Evolutionary conservation across 2,888 invertebrate genomes (phyloP).

Genomic region (Eristalis tenax): DNA sequence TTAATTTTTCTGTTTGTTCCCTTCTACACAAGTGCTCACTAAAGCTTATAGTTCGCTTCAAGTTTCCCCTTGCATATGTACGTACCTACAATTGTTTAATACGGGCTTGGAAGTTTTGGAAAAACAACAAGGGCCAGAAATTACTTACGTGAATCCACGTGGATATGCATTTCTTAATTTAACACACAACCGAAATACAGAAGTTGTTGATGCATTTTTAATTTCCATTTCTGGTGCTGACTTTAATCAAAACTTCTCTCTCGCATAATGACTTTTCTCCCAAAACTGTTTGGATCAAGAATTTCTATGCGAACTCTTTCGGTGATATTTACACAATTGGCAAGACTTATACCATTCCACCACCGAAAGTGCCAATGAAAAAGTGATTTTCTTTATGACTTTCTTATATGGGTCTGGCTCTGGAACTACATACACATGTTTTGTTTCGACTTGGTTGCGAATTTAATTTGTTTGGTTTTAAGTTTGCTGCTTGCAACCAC

Average conservation of each 20-base stretch:
- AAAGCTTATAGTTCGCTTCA: constrained; percentile 4
- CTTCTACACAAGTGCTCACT: constrained; percentile 7
- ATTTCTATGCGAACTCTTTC: constrained; percentile 9
- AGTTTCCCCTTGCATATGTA: background rate
- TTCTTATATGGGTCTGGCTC: background rate
- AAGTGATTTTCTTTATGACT: constrained; percentile 8
- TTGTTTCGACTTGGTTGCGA: constrained; percentile 16
- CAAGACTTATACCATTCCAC: constrained; percentile 22
- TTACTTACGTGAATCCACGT: constrained; percentile 4
- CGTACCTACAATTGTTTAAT: background rate
- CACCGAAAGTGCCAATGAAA: constrained; percentile 14
- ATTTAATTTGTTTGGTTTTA: constrained; percentile 27
- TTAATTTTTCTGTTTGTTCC: constrained; percentile 36
- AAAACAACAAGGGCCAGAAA: background rate
- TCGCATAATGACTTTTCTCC: constrained; percentile 42
- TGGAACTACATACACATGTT: no score
- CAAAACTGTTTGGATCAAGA: constrained; percentile 31
- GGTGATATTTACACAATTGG: constrained; percentile 44
- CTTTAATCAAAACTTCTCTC: constrained; percentile 65
- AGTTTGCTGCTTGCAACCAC: constrained; percentile 4
- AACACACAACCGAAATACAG: background rate
- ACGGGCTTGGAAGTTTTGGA: constrained; percentile 7
- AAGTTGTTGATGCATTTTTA: constrained; percentile 48
- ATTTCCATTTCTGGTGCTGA: constrained; percentile 61
- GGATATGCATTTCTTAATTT: constrained; percentile 39